Evolutionary conservation across 2,113 vertebrate species (phyloP).

Genomic region (Onychostoma macrolepis): DNA sequence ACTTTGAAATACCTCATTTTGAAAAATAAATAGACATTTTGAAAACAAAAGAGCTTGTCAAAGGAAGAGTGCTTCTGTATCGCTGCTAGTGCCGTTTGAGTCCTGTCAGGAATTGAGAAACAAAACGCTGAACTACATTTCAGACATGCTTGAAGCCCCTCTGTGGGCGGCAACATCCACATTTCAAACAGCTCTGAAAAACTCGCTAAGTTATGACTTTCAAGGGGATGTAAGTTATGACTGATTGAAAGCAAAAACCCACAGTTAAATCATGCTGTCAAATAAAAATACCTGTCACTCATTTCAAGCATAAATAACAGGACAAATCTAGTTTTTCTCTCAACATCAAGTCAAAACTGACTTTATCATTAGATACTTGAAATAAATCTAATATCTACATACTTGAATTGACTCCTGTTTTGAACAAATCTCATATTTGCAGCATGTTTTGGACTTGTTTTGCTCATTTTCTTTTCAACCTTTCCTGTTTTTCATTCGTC

Average conservation of each 20-base stretch:
- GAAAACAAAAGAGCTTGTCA: conserved; percentile 53
- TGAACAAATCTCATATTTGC: not conserved
- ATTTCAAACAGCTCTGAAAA: conserved; percentile 14
- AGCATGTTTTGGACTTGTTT: not conserved
- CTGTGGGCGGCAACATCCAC: not conserved
- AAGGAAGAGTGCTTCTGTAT: conserved; percentile 41
- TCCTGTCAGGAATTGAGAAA: conserved; percentile 32
- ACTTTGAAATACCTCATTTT: conserved; percentile 99
- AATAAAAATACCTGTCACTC: conserved; percentile 11
- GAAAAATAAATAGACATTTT: conserved; percentile 98
- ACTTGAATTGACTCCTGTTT: not conserved
- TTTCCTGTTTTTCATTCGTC: conserved; percentile 13
- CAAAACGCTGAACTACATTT: conserved; percentile 1
- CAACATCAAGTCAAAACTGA: no score
- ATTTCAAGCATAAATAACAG: not conserved
- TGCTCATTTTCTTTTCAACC: not conserved
- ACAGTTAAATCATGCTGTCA: not conserved
- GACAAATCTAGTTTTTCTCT: not conserved
- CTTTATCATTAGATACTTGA: not conserved
- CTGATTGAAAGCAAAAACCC: conserved; percentile 1
- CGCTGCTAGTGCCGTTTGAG: not conserved
- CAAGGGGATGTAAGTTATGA: conserved; percentile 26
- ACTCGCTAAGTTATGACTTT: not conserved
- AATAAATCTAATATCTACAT: not conserved
- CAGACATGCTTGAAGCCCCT: conserved; percentile 24